Conservation (phyloP, 2,113 vertebrate genomes). For the Gambusia holbrooki region DNA sequence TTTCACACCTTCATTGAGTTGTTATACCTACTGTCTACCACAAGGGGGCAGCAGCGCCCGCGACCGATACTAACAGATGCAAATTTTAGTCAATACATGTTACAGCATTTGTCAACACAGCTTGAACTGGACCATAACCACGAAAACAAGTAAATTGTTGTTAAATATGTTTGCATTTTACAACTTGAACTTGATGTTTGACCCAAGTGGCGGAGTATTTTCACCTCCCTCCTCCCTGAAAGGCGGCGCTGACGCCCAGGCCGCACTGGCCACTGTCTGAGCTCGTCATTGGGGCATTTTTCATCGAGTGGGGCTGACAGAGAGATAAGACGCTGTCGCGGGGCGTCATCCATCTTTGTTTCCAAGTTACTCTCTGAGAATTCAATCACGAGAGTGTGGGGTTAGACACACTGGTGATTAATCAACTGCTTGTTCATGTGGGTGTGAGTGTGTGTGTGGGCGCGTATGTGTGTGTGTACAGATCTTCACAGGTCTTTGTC, state of each 20-base stretch:
- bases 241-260: constrained; percentile 37
- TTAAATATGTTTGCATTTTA: not conserved
- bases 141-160: not conserved
- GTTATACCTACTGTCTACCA: too few relatives aligned
- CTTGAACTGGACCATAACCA: not conserved
- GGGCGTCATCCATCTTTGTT: constrained; percentile 69
- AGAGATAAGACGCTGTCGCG: constrained; percentile 72
- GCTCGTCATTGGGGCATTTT: constrained; percentile 67
- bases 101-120: not conserved
- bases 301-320: constrained; percentile 66
- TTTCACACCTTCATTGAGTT: too few relatives aligned
- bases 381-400: constrained; percentile 67
- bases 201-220: constrained; percentile 23
- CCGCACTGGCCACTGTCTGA: constrained; percentile 59
- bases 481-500: constrained; percentile 63
- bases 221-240: constrained; percentile 9
- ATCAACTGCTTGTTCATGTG: constrained; percentile 54
- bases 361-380: constrained; percentile 67
- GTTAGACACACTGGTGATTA: constrained; percentile 69
- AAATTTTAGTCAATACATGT: not conserved
- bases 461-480: constrained; percentile 12
- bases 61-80: not conserved
- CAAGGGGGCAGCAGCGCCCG: too few relatives aligned
- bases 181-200: constrained; percentile 18
- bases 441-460: constrained; percentile 35